phyloP scores from a whole-genome alignment of 1,140 invertebrate species.

The Carcinoscorpius rotundicauda region DNA sequence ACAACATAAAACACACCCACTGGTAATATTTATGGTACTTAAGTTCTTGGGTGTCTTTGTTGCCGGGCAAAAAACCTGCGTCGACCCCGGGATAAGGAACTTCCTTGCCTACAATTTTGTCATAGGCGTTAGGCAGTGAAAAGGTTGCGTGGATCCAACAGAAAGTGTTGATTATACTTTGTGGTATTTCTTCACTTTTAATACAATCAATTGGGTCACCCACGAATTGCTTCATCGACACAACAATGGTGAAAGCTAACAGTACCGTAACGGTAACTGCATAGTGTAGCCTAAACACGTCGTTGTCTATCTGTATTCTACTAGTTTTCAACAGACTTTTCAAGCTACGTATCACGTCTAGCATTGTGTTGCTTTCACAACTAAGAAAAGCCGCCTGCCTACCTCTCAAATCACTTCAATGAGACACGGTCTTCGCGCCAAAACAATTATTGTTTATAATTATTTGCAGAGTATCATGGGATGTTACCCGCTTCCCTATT shows the following conservation, averaged over 20 bases:
- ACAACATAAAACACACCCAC: conserved; percentile 86
- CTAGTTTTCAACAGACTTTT: conserved; percentile 39
- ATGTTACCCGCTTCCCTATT: too few species aligned
- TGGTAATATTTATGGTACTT: conserved; percentile 92
- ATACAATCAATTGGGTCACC: conserved; percentile 88
- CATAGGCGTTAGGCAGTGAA: conserved; percentile 59
- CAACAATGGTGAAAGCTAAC: conserved; percentile 33
- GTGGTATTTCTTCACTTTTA: conserved; percentile 75
- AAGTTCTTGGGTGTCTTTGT: conserved; percentile 40
- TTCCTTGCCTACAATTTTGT: conserved; percentile 32
- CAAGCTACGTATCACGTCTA: conserved; percentile 22
- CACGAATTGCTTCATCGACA: conserved; percentile 43
- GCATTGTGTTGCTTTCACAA: conserved; percentile 3
- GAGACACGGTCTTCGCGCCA: too few species aligned
- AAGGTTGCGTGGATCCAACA: conserved; percentile 96
- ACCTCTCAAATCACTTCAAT: too few species aligned
- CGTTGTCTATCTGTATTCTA: conserved; percentile 33
- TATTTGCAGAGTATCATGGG: too few species aligned
- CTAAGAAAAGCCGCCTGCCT: too few species aligned
- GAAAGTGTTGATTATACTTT: conserved; percentile 78
- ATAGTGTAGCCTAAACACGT: conserved; percentile 34
- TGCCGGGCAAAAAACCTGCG: conserved; percentile 7
- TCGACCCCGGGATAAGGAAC: conserved; percentile 57
- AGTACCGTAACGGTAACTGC: conserved; percentile 26
- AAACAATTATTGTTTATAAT: too few species aligned